These are phyloP conservation scores for Agrochola circellaris DNA, from an alignment of 2,888 invertebrate genomes.

Conservation along the genomic window DNA sequence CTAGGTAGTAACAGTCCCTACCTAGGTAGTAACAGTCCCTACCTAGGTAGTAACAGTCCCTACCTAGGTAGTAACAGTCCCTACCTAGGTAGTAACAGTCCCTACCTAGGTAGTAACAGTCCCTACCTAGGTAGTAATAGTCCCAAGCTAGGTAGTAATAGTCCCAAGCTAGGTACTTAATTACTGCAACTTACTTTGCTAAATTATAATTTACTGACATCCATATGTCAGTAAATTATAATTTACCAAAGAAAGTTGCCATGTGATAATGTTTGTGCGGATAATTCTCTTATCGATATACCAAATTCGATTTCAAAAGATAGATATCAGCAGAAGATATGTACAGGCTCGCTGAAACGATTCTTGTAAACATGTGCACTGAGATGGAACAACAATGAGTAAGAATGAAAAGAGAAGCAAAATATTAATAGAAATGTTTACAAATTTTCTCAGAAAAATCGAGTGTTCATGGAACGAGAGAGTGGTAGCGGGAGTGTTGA, in stretches of 20 bases:
- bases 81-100: no score
- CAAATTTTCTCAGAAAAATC: background rate
- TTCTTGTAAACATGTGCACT: background rate
- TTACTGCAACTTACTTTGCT: no score
- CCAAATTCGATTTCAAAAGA: background rate
- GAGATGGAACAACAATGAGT: background rate
- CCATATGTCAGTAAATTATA: no score
- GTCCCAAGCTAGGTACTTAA: no score
- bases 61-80: no score
- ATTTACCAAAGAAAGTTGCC: background rate
- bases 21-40: no score
- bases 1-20: no score
- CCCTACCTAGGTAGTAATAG: no score
- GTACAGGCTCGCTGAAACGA: background rate
- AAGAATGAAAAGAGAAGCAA: conserved; percentile 3
- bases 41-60: no score
- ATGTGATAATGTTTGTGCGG: background rate
- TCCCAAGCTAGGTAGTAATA: no score
- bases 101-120: no score
- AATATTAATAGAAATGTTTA: background rate
- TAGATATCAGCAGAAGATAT: background rate
- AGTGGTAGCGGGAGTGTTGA: background rate
- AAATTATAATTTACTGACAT: no score
- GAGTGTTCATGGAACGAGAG: background rate
- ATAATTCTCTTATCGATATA: background rate